Percentiles rank a stretch among this genome's conserved stretches.
Evolutionary conservation across 2,888 invertebrate species (phyloP).

Genomic region (Apodemia zela): DNA sequence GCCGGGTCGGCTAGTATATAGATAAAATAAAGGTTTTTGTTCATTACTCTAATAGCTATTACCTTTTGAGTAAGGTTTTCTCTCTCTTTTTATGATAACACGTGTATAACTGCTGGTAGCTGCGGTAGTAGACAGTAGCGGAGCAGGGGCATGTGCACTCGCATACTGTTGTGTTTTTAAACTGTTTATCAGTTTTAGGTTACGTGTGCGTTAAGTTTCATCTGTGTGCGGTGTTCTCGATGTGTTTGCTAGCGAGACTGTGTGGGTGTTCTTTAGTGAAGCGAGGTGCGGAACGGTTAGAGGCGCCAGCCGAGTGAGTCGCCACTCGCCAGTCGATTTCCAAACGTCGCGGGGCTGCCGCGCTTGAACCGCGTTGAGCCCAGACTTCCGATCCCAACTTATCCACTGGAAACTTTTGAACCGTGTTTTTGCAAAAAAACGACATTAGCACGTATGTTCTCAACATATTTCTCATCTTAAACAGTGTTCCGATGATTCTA

Average conservation of each 20-base stretch:
- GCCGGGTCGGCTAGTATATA: no score
- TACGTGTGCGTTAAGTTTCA: conserved; percentile 36
- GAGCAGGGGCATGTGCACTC: conserved; percentile 55
- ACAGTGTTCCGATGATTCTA: conserved; percentile 47
- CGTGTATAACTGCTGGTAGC: no score
- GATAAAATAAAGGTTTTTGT: no score
- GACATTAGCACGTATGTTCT: conserved; percentile 43
- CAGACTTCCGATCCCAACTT: conserved; percentile 71
- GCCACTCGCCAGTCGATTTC: conserved; percentile 53
- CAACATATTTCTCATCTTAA: conserved; percentile 45
- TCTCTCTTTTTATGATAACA: not conserved
- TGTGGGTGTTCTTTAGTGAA: conserved; percentile 62
- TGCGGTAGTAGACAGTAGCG: conserved; percentile 17
- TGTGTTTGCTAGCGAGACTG: conserved; percentile 37
- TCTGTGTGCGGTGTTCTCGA: conserved; percentile 36
- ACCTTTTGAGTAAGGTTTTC: no score
- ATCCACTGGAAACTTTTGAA: conserved; percentile 78
- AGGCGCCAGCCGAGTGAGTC: conserved; percentile 56
- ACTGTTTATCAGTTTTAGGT: conserved; percentile 67
- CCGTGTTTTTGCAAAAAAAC: conserved; percentile 54
- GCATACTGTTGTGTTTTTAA: conserved; percentile 68
- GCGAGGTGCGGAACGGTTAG: conserved; percentile 54
- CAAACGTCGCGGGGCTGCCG: conserved; percentile 67
- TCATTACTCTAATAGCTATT: no score
- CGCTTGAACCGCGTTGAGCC: conserved; percentile 57